Base-by-base conservation (phyloP, 53 echinoderm and acorn worm genomes). In the Glandiceps talaboti region DNA sequence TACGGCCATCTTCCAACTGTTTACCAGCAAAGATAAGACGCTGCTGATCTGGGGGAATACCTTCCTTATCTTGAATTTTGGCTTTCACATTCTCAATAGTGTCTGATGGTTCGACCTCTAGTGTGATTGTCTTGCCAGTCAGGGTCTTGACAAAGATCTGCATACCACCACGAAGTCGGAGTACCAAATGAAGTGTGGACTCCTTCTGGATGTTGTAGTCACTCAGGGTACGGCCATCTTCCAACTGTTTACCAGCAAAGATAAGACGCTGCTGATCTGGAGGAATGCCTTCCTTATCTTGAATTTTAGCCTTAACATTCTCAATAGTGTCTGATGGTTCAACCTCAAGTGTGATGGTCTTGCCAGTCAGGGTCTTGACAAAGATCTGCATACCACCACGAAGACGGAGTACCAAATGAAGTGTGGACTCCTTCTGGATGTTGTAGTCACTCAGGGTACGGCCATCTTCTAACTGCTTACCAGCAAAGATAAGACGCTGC, bases 161-260 rank as follows among this genome's bases (percentile, higher is more conserved):
- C 91, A 91, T 91, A 81, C 88, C 84, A 72, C 86, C 90, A 81
- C 86, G 90, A 31, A 90, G 86, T 74, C 84, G 79, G 74, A 90
- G 85, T 73, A 87, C 87, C 32, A 90, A 79, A 74, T 90, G 90
- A 32, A 87, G 87, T 28, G 87, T 84, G 0, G 29, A 77, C 1
- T 78, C 91, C 76, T 91, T 91, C 88, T 91, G 91, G 88, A 91
- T 91, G 86, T 91, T 90, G 87, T 90, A 90, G 82, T 90, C 90
- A 6, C 87, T 87, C 73, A 90, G 85, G 74, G 90, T 90, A 79
- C 90, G 90, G 82, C 90, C 90, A 85, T 90, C 90, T 73, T 90
- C 90, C 1, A 90, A 84, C 85, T 90, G 90, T 85, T 90, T 90
- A 14, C 90, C 90, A 73, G 90, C 90, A 33, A 90, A 90, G 87